These are phyloP conservation scores for Dicrurus megarhynchus DNA, from an alignment of 2,113 vertebrate species.

Conservation along the genomic window DNA sequence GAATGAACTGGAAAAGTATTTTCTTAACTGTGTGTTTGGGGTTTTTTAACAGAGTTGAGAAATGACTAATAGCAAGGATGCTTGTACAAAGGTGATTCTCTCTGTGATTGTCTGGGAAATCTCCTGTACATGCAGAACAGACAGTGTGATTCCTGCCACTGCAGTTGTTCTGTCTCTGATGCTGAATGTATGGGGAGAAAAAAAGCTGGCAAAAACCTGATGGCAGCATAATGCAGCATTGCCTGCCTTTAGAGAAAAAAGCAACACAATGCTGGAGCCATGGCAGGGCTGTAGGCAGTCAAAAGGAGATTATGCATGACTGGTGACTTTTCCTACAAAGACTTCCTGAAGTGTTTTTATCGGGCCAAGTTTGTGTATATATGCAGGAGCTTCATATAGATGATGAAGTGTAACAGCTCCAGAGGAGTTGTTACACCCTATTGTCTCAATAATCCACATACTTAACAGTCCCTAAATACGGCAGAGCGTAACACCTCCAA, in stretches of 20 bases:
- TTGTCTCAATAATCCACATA: conserved; percentile 65
- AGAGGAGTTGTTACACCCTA: conserved; percentile 61
- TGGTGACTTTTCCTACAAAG: not conserved
- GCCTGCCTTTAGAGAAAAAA: not conserved
- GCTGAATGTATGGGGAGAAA: not conserved
- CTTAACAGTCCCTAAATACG: conserved; percentile 70
- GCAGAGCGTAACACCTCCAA: conserved; percentile 35
- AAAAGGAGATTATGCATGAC: conserved; percentile 18
- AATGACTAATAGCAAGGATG: not conserved
- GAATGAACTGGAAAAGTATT: not conserved
- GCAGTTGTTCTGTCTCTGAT: not conserved
- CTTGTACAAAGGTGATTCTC: not conserved
- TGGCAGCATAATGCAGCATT: not conserved
- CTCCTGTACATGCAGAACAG: not conserved
- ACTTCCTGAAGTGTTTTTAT: conserved; percentile 36
- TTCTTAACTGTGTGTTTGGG: not conserved
- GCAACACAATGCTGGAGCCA: not conserved
- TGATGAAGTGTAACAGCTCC: conserved; percentile 61
- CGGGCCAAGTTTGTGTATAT: not conserved
- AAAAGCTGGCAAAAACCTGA: not conserved
- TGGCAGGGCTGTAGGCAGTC: not conserved
- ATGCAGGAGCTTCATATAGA: conserved; percentile 11
- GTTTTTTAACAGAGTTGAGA: not conserved
- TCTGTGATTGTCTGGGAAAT: not conserved
- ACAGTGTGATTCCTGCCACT: not conserved